Conservation (phyloP, 2,113 vertebrate genomes). For the Erpornis zantholeuca region DNA sequence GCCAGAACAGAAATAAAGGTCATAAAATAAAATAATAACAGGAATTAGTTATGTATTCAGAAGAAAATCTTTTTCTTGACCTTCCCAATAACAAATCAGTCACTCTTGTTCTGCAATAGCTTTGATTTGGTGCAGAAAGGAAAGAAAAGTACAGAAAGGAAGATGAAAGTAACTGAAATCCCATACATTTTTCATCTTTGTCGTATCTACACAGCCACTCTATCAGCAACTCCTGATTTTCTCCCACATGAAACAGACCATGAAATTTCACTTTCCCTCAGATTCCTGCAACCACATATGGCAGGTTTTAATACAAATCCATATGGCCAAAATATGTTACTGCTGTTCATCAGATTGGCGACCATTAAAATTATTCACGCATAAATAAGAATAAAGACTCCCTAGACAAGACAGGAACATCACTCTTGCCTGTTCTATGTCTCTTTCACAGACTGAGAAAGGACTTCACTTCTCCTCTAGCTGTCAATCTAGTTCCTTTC, state of each 20-base stretch:
- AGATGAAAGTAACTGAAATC: constrained; percentile 45
- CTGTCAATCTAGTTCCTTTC: constrained; percentile 14
- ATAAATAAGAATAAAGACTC: neutral
- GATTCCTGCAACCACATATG: neutral
- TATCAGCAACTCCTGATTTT: neutral
- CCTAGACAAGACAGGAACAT: neutral
- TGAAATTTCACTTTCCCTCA: constrained; percentile 12
- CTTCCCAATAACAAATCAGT: neutral
- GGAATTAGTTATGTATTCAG: neutral
- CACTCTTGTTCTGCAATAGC: neutral
- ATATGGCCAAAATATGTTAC: neutral
- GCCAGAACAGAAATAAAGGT: neutral
- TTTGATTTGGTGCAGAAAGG: constrained; percentile 7
- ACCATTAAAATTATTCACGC: neutral
- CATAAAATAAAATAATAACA: neutral
- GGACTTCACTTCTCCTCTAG: neutral
- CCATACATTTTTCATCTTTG: constrained; percentile 31
- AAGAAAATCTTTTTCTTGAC: constrained; percentile 22
- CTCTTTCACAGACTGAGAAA: neutral
- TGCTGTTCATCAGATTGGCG: neutral
- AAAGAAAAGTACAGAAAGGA: neutral
- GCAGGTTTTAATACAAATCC: neutral
- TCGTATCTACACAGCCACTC: neutral
- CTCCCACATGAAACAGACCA: neutral
- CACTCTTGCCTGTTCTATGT: neutral